Conservation (phyloP, 37 sponge, comb jelly and placozoan genomes). For the Lycopodina hypogea region DNA sequence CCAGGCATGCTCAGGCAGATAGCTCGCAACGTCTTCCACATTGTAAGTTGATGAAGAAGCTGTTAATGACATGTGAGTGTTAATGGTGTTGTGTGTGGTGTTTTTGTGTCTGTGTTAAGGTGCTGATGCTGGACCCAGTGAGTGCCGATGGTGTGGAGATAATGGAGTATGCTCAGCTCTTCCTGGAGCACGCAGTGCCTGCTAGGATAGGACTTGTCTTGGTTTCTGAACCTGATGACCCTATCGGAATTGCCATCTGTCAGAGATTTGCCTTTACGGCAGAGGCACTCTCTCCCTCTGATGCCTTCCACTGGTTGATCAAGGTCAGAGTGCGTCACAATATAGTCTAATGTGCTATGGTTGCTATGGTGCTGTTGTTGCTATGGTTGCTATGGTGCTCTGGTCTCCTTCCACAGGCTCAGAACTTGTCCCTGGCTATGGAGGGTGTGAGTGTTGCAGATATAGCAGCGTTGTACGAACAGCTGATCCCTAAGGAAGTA, state of each 20-base stretch:
- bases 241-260: constrained; percentile 22
- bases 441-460: not conserved
- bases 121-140: constrained; percentile 59
- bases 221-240: constrained; percentile 22
- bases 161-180: constrained; percentile 55
- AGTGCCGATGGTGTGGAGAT: constrained; percentile 19
- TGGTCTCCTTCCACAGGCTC: not conserved
- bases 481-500: not conserved
- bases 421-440: not conserved
- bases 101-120: too few species aligned
- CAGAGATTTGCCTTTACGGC: constrained; percentile 47
- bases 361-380: not conserved
- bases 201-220: constrained; percentile 71
- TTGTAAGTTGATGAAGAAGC: constrained; percentile 39
- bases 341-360: not conserved
- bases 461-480: not conserved
- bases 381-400: not conserved
- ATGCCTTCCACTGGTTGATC: constrained; percentile 62
- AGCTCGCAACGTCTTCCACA: constrained; percentile 79
- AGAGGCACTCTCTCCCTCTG: constrained; percentile 1
- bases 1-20: constrained; percentile 89
- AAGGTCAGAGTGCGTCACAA: too few species aligned
- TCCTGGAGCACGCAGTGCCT: constrained; percentile 51
- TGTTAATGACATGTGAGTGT: not conserved
- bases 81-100: not conserved